Evolutionary conservation across 1,140 invertebrate genomes (phyloP).

Genomic region (Drosophila sp.): DNA sequence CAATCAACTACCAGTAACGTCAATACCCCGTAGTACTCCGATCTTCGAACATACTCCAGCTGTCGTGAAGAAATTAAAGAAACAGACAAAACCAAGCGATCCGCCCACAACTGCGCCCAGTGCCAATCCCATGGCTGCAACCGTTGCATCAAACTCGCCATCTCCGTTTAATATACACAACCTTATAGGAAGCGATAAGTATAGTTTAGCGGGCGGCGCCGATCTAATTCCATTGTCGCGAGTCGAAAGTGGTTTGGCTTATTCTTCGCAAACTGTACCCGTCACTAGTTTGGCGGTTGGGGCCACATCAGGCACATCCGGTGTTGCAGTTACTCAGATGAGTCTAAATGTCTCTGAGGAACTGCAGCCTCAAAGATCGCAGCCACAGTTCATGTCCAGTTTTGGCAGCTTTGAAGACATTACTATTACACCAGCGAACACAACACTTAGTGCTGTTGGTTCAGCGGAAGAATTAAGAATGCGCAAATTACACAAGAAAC

Average conservation of each 20-base stretch:
- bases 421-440: slow-evolving; percentile 60
- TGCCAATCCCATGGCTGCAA: neutral
- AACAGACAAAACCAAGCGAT: slow-evolving; percentile 25
- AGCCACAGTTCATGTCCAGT: slow-evolving; percentile 23
- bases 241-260: slow-evolving; percentile 49
- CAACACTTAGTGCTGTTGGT: neutral
- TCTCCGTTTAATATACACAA: slow-evolving; percentile 48
- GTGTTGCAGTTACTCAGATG: neutral
- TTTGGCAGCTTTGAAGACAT: slow-evolving; percentile 58
- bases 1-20: neutral
- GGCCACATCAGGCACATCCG: slow-evolving; percentile 53
- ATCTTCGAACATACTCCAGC: slow-evolving; percentile 5
- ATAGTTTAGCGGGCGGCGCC: slow-evolving; percentile 73
- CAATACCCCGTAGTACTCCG: neutral
- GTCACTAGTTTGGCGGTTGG: slow-evolving; percentile 47
- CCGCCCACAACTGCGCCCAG: neutral
- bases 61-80: slow-evolving; percentile 23
- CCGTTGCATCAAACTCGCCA: slow-evolving; percentile 3
- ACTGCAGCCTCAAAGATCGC: neutral
- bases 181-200: slow-evolving; percentile 63
- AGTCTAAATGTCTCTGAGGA: slow-evolving; percentile 31
- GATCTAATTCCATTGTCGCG: slow-evolving; percentile 73
- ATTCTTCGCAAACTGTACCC: slow-evolving; percentile 52
- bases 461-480: slow-evolving; percentile 81
- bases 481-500: slow-evolving; percentile 88